phyloP scores from a whole-genome alignment of 2,888 invertebrate species.

The Cataglyphis rosenhaueri region DNA sequence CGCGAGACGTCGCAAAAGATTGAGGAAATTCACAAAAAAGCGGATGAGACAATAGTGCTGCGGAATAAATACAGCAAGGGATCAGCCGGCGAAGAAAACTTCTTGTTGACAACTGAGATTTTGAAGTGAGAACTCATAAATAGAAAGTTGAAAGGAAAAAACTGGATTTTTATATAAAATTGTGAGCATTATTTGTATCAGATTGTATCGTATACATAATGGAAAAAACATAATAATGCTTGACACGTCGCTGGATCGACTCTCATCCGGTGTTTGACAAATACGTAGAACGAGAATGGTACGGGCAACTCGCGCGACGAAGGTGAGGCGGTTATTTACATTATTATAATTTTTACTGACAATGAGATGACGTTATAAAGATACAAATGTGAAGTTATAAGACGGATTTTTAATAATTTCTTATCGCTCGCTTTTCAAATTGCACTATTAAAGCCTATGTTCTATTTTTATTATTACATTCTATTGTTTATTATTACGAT shows the following conservation, averaged over 20 bases:
- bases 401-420: neutral
- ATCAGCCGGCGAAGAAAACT: neutral
- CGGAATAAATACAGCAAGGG: neutral
- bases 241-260: neutral
- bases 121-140: neutral
- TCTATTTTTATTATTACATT: neutral
- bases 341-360: neutral
- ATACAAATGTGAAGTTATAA: neutral
- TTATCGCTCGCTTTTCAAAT: neutral
- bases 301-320: conserved; percentile 38
- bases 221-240: neutral
- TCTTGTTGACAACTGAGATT: neutral
- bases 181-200: neutral
- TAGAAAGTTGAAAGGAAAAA: neutral
- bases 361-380: neutral
- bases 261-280: neutral
- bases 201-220: neutral
- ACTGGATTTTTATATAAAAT: neutral
- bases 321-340: conserved; percentile 59
- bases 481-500: no score
- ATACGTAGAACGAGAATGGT: conserved; percentile 19
- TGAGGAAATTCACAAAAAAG: neutral
- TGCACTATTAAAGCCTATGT: neutral
- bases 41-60: neutral
- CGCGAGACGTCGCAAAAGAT: neutral